Evolutionary conservation across 1,140 invertebrate genomes (phyloP), one percentile per base, ranked within the genome.

Genomic region (Coptotermes formosanus): DNA sequence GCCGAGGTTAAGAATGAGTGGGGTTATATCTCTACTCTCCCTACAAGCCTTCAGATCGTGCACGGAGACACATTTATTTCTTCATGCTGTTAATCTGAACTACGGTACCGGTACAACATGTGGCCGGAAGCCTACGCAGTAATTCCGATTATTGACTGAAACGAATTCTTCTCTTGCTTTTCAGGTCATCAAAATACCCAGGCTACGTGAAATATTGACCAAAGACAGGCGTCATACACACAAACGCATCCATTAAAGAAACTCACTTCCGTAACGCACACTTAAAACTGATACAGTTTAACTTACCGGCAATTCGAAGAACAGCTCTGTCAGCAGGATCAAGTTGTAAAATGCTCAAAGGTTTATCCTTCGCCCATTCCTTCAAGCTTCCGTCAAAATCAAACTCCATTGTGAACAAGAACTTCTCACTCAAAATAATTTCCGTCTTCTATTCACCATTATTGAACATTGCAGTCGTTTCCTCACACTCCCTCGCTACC

Each of bases 321-420:
- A 99, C 97, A 87, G 97, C 97, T 90, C 98, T 93, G 93, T 99
- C 96, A 88, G 97, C 97, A 89, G 96, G 95, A 93, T 98, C 97
- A 90, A 99, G 93, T 92, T 99, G 97, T 82, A 99, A 93, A 90
- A 99, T 98, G 91, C 97, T 97, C 89, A 99, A 93, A 88, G 98
- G 98, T 92, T 98, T 98, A 91, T 98, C 96, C 93, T 97, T 97
- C 88, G 96, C 96, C 97, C 97, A 98, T 93, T 98, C 97, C 92
- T 97, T 97, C 91, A 98, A 93, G 90, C 96, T 96, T 89, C 94
- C 94, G 90, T 96, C 95, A 89, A 95, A 93, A 90, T 96, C 95
- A 91, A 95, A 96, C 93, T 96, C 95, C 96, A 96, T 96, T 23
- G 86, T 82, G 64, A 75, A 75, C 25, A 75, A n/a, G 64, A 75